Evolutionary conservation across 1,140 invertebrate genomes (phyloP), one percentile per base, ranked within the genome.

Genomic region (Arctopsyche grandis): DNA sequence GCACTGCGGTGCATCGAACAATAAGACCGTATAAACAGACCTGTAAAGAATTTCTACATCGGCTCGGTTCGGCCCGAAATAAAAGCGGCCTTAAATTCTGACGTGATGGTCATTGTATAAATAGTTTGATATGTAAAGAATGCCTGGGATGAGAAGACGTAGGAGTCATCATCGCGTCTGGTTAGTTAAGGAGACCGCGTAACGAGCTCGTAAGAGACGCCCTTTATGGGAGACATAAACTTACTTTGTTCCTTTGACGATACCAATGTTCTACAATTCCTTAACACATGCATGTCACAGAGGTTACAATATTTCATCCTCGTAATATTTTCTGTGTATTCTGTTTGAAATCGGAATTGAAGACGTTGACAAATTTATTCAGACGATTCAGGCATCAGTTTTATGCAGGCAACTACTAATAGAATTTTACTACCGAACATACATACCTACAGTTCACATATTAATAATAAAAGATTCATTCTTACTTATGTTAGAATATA

Each of bases 41-140:
- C n/a, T n/a, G 29, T 38, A 4, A 38, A 16, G 16, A 21, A 60
- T 19, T 60, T 60, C 56, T 60, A 19, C 56, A 60, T 60, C 21
- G 56, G 1, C 1, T 60, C 56, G 16, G 56, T 19, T 60, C 9
- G 9, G 9, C 24, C 66, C 66, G 66, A 22, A 56, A 16, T n/a
- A 56, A 56, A 16, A 21, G 52, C 52, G 14, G 16, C 66, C 29
- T 29, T 69, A 43, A 69, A 29, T 38, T 69, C 16, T 69, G 66
- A 69, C 24, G 66, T 29, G 66, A 69, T 69, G 24, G 66, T 69
- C 66, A 69, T 69, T 69, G 26, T 69, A 74, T 74, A 74, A 56
- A 74, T 74, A 74, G 46, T 74, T 74, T 56, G 46, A 56, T 74
- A 74, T 38, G 71, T 58, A 9, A 74, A 22, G 71, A 58, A 56